Conservation (phyloP, 2,888 invertebrate genomes). For the Idaea dimidiata region DNA sequence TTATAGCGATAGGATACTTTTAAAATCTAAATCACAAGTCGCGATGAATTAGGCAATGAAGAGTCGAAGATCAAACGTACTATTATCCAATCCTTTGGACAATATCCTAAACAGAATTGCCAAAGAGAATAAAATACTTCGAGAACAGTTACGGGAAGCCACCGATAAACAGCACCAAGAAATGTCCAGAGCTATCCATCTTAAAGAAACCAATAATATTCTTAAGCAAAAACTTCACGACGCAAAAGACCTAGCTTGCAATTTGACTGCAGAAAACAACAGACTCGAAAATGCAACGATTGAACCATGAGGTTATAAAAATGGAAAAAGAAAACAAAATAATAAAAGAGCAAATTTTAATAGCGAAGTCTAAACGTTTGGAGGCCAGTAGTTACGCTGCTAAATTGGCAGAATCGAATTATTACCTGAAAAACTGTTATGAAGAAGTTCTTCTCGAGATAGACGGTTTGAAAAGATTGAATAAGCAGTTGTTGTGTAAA, state of each 20-base stretch:
- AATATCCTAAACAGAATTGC: slow-evolving; percentile 29
- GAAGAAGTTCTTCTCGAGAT: slow-evolving; percentile 44
- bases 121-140: slow-evolving; percentile 47
- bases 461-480: slow-evolving; percentile 32
- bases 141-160: slow-evolving; percentile 40
- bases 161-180: slow-evolving; percentile 68
- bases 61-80: slow-evolving; percentile 31
- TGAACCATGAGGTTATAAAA: slow-evolving; percentile 31
- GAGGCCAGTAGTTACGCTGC: slow-evolving; percentile 55
- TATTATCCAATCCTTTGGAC: slow-evolving; percentile 18
- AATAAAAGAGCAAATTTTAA: slow-evolving; percentile 42
- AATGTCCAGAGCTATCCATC: slow-evolving; percentile 66
- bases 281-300: slow-evolving; percentile 28
- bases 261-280: slow-evolving; percentile 33
- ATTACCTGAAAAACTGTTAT: slow-evolving; percentile 49
- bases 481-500: not conserved
- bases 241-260: slow-evolving; percentile 40
- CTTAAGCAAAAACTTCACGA: slow-evolving; percentile 43
- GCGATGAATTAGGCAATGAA: slow-evolving; percentile 30
- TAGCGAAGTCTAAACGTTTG: slow-evolving; percentile 45
- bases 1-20: not conserved
- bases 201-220: slow-evolving; percentile 51
- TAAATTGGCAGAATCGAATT: slow-evolving; percentile 56
- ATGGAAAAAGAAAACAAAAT: slow-evolving; percentile 47
- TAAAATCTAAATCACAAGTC: not conserved